Evolutionary conservation across 2,113 vertebrate genomes (phyloP).

Genomic region (Trinectes maculatus): DNA sequence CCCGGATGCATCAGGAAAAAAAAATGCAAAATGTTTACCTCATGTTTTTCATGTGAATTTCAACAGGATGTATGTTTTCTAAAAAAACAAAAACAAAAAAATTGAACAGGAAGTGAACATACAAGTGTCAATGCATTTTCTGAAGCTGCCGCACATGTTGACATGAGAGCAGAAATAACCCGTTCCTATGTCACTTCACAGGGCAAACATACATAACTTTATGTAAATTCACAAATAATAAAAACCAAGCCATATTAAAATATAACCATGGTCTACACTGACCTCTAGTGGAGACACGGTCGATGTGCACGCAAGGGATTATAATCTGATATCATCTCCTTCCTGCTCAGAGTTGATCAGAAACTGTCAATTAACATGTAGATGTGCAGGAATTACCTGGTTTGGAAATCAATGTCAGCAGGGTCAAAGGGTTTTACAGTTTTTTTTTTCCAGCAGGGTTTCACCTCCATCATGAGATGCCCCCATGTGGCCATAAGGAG

Average conservation of each 20-base stretch:
- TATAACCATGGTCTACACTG: conserved; percentile 18
- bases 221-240: conserved; percentile 54
- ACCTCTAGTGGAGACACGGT: conserved; percentile 52
- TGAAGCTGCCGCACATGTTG: too few relatives aligned
- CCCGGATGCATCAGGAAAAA: too few relatives aligned
- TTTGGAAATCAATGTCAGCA: neutral
- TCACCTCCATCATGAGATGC: neutral
- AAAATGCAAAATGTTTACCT: too few relatives aligned
- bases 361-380: neutral
- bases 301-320: neutral
- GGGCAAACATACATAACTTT: conserved; percentile 57
- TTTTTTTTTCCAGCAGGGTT: neutral
- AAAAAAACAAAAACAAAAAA: too few relatives aligned
- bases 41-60: too few relatives aligned
- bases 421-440: too few relatives aligned
- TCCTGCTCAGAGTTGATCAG: neutral
- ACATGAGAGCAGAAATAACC: too few relatives aligned
- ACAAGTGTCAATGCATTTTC: too few relatives aligned
- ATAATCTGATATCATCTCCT: neutral
- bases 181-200: neutral
- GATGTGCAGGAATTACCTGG: neutral
- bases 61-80: too few relatives aligned
- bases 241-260: conserved; percentile 32
- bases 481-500: conserved; percentile 39
- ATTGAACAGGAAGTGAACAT: too few relatives aligned